Base-by-base conservation (phyloP, 2,113 vertebrate species). In the Mugil cephalus region DNA sequence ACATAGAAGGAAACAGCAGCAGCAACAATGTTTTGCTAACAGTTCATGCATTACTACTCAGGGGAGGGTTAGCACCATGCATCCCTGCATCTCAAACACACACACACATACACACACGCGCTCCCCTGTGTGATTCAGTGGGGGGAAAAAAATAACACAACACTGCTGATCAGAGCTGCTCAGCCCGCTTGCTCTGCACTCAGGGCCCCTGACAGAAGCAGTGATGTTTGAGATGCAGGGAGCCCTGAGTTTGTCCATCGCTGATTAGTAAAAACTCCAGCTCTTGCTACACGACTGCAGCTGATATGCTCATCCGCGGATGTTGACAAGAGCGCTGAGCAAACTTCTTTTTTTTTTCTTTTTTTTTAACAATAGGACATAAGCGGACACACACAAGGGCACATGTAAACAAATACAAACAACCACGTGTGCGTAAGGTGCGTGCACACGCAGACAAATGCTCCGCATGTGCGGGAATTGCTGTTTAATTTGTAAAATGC, bases 401-500 rank as follows among this genome's bases (percentile, higher is more conserved):
- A 36, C 54, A 51, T 47, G 54, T 64, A 68, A 74, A 86, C 77
- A 86, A 69, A 82, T 43, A 58, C 50, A 34, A 51, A 61, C 75
- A 80, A 68, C 80, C 53, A 19, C 46, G 35, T 10, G 6, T 51
- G 59, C 66, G 40, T 7, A 34, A 39, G 10, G 8, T 6, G 55
- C 15, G n/a, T 64, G 63, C 48, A 9, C 45, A 55, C 10, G 1
- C 50, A 64, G 64, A 84, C 68, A 77, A 87, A 82, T 72, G 72
- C 74, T 80, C 80, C 48, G 72, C 79, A 15, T 79, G 79, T 74
- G 74, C 74, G 82, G 50, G 71, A 65, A 81, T 72, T 79, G 82
- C 82, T 88, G 87, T 93, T 95, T 92, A 87, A 93, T 93, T 94
- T 92, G 90, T 92, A 92, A 93, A 93, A 93, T 91, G 84, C 78